Conservation (phyloP, 2,888 invertebrate genomes). For the Pristionchus exspectatus region DNA sequence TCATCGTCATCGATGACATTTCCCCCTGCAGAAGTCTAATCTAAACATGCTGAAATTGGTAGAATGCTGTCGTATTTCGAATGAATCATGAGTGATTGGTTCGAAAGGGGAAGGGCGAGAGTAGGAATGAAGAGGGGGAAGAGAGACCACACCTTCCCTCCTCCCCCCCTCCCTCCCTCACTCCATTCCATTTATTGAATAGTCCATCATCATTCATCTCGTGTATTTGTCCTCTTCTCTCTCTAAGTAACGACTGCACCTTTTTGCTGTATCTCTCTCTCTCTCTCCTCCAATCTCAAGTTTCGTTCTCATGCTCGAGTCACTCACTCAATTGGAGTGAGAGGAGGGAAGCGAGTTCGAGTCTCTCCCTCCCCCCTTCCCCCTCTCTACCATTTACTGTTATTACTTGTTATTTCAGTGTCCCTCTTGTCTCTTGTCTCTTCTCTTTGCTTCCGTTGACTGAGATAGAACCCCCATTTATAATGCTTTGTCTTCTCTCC, state of each 20-base stretch:
- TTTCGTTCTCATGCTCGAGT: slow-evolving; percentile 23
- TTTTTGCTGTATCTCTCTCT: background rate
- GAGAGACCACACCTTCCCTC: background rate
- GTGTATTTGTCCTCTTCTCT: background rate
- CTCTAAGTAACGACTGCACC: background rate
- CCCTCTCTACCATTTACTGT: slow-evolving; percentile 43
- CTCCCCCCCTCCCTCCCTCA: background rate
- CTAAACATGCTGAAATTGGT: background rate
- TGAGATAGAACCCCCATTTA: slow-evolving; percentile 21
- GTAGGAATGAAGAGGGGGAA: background rate
- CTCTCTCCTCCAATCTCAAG: background rate
- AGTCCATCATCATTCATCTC: slow-evolving; percentile 2
- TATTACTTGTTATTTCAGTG: slow-evolving; percentile 26
- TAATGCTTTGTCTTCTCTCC: background rate
- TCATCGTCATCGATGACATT: background rate
- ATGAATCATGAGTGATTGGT: slow-evolving; percentile 27
- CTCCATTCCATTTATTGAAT: slow-evolving; percentile 4
- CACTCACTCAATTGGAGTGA: background rate
- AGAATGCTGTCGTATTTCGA: background rate
- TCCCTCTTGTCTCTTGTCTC: background rate
- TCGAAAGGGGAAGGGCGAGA: slow-evolving; percentile 13
- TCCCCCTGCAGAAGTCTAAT: background rate
- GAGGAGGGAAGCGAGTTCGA: background rate
- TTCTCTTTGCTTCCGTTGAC: background rate
- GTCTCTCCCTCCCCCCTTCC: background rate